Percentiles rank a stretch among this genome's conserved stretches.
These are phyloP conservation scores for Caloenas nicobarica DNA, from an alignment of 2,113 vertebrate genomes.

Conservation along the genomic window DNA sequence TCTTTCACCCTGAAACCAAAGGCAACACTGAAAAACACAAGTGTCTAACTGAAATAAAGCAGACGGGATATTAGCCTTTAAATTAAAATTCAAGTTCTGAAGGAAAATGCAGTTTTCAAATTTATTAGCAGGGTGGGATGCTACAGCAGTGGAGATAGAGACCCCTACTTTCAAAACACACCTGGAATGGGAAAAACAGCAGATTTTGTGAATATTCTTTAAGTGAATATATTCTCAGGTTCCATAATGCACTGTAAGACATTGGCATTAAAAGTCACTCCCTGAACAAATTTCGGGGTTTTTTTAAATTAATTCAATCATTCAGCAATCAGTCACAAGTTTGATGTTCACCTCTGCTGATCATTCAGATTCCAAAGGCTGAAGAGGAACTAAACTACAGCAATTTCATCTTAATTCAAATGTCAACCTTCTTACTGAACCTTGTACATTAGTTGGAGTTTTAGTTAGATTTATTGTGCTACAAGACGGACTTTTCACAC, in stretches of 20 bases:
- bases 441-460: not conserved
- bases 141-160: not conserved
- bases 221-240: not conserved
- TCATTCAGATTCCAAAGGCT: not conserved
- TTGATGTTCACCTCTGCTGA: not conserved
- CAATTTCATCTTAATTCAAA: constrained; percentile 5
- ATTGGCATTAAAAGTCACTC: not conserved
- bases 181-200: not conserved
- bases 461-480: constrained; percentile 35
- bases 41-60: not conserved
- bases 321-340: not conserved
- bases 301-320: not conserved
- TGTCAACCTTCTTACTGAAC: constrained; percentile 25
- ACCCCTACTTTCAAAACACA: constrained; percentile 63
- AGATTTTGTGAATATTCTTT: constrained; percentile 21
- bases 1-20: not conserved
- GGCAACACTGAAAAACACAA: not conserved
- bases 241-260: not conserved
- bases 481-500: not conserved
- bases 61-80: not conserved
- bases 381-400: not conserved
- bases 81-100: not conserved
- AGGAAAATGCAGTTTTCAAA: not conserved
- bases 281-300: not conserved
- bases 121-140: not conserved